Evolutionary conservation across 2,797 vertebrate species (phyloP).

Genomic region (Erethizon dorsatum): DNA sequence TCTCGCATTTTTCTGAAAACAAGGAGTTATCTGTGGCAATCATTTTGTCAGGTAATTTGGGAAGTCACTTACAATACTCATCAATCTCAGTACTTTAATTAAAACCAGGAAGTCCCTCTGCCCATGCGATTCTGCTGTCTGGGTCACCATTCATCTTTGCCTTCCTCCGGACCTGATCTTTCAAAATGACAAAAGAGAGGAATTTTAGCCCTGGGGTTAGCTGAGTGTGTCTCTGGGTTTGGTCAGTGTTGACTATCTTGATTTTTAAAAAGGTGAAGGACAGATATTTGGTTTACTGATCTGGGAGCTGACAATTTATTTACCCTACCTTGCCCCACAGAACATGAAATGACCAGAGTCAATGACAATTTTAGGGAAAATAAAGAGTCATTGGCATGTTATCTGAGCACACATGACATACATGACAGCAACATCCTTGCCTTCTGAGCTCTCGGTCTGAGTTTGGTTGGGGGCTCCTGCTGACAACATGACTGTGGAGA

Average conservation of each 20-base stretch:
- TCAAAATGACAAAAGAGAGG: constrained; percentile 52
- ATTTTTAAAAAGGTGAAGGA: background rate
- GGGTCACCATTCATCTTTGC: constrained; percentile 67
- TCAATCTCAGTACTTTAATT: constrained; percentile 81
- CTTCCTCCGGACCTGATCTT: constrained; percentile 38
- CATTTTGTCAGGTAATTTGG: constrained; percentile 78
- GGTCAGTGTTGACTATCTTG: background rate
- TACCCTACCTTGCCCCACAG: background rate
- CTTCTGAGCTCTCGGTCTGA: background rate
- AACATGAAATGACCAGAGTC: background rate
- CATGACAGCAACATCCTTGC: constrained; percentile 34
- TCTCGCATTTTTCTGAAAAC: constrained; percentile 78
- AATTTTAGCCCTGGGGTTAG: background rate
- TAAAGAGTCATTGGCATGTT: background rate
- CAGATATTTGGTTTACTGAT: constrained; percentile 14
- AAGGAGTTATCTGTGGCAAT: constrained; percentile 79
- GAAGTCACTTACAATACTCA: constrained; percentile 76
- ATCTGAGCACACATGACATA: background rate
- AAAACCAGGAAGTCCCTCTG: constrained; percentile 78
- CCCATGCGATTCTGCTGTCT: constrained; percentile 37
- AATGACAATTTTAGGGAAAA: constrained; percentile 61
- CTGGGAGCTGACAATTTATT: background rate
- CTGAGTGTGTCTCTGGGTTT: constrained; percentile 37
- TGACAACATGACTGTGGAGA: constrained; percentile 69
- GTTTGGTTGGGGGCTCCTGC: background rate